These are phyloP conservation scores for Heteromyza rotundicornis DNA, from an alignment of 2,888 invertebrate species.

Conservation along the genomic window DNA sequence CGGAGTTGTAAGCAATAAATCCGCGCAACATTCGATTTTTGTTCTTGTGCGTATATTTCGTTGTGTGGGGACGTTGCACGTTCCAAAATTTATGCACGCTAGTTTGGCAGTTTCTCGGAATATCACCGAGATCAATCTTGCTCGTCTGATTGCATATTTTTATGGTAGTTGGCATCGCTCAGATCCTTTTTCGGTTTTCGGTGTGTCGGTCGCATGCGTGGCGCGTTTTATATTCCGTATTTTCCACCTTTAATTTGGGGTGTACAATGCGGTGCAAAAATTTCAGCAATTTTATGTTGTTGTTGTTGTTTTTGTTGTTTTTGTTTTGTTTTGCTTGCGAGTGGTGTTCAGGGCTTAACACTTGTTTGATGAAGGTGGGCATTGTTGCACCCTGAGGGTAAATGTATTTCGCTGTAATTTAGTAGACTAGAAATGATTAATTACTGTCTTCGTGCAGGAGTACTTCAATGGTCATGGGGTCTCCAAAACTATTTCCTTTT, in stretches of 20 bases:
- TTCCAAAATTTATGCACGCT: slow-evolving; percentile 40
- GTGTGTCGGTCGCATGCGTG: slow-evolving; percentile 33
- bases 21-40: slow-evolving; percentile 21
- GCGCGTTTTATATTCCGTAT: slow-evolving; percentile 35
- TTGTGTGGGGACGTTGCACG: slow-evolving; percentile 13
- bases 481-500: no score
- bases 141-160: slow-evolving; percentile 57
- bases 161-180: slow-evolving; percentile 48
- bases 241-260: slow-evolving; percentile 43
- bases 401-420: no score
- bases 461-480: no score
- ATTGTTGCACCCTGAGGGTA: neutral
- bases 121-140: slow-evolving; percentile 58
- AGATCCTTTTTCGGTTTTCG: slow-evolving; percentile 45
- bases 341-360: neutral
- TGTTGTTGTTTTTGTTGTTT: neutral
- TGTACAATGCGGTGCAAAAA: slow-evolving; percentile 44
- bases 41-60: slow-evolving; percentile 1
- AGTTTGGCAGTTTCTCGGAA: slow-evolving; percentile 48
- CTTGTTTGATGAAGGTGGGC: neutral
- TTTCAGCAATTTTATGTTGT: slow-evolving; percentile 37
- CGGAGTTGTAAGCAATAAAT: slow-evolving; percentile 25
- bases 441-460: no score
- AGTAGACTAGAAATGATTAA: no score
- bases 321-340: neutral